Conservation (phyloP, 2,888 invertebrate genomes). For the Lacanobia wlatinum region DNA sequence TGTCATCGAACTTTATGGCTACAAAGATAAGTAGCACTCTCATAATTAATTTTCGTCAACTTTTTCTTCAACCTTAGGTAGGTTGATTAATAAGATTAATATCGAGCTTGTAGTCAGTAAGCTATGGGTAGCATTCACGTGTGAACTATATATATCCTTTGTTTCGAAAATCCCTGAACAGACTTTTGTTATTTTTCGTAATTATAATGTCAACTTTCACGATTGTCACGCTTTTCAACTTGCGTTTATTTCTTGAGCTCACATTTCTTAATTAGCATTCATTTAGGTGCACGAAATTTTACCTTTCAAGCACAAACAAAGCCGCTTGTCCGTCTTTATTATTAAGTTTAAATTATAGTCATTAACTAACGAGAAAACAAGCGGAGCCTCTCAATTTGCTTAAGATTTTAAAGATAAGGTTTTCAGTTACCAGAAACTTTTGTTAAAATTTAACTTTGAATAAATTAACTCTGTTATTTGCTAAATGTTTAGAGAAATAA, state of each 20-base stretch:
- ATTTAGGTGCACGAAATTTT: conserved; percentile 84
- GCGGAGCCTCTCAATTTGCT: conserved; percentile 80
- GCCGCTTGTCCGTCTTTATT: conserved; percentile 87
- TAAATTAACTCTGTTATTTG: conserved; percentile 43
- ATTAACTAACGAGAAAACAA: conserved; percentile 85
- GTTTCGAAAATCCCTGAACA: conserved; percentile 40
- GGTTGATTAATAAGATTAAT: conserved; percentile 56
- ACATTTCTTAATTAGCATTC: conserved; percentile 86
- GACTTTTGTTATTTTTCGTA: conserved; percentile 65
- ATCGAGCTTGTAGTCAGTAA: conserved; percentile 22
- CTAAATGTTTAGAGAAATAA: conserved; percentile 31
- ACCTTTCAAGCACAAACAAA: conserved; percentile 87
- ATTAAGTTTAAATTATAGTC: conserved; percentile 89
- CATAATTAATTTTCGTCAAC: conserved; percentile 55
- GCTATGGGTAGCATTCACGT: conserved; percentile 16
- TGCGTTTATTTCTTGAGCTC: conserved; percentile 78
- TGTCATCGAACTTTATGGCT: conserved; percentile 39
- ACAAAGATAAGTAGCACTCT: conserved; percentile 37
- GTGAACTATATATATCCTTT: conserved; percentile 28
- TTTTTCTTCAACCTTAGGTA: conserved; percentile 43
- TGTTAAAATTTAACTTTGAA: conserved; percentile 59
- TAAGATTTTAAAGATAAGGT: conserved; percentile 77
- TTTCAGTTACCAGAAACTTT: conserved; percentile 78
- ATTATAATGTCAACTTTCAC: conserved; percentile 73
- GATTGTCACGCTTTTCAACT: conserved; percentile 78